These are phyloP conservation scores for Polyodon spathula DNA, from an alignment of 2,113 vertebrate species.

Conservation along the genomic window DNA sequence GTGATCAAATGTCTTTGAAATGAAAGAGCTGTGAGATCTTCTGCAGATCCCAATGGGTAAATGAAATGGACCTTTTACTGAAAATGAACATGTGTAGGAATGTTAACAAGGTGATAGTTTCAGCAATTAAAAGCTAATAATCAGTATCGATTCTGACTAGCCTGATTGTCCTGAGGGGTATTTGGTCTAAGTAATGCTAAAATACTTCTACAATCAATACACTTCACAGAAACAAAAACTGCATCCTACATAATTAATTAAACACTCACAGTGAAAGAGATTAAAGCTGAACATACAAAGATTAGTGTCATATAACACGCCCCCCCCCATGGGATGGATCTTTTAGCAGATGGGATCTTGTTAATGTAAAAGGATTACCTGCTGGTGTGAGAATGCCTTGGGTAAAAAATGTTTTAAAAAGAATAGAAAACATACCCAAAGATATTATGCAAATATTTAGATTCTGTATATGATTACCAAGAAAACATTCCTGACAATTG, in stretches of 20 bases:
- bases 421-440: too few species aligned
- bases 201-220: not conserved
- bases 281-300: conserved; percentile 53
- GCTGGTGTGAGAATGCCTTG: conserved; percentile 53
- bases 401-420: conserved; percentile 60
- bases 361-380: conserved; percentile 66
- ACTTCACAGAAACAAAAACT: conserved; percentile 10
- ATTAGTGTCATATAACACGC: conserved; percentile 42
- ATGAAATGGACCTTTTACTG: not conserved
- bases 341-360: conserved; percentile 61
- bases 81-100: not conserved
- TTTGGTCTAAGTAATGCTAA: not conserved
- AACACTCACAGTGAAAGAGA: conserved; percentile 53
- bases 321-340: conserved; percentile 40
- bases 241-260: conserved; percentile 47
- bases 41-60: not conserved
- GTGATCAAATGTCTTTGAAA: not conserved
- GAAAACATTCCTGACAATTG: too few species aligned
- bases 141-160: conserved; percentile 48
- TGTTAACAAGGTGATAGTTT: not conserved
- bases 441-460: not conserved
- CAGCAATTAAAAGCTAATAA: conserved; percentile 43
- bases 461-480: too few species aligned
- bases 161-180: not conserved
- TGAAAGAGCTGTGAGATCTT: not conserved